These are phyloP conservation scores for Apis mellifera DNA, from an alignment of 1,140 invertebrate species.

Conservation along the genomic window Amel_HAv3.1 CM009939.2:11666501-11667000, in stretches of 20 bases:
- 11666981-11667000: constrained; percentile 55
- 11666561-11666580: not conserved
- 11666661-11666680: constrained; percentile 31
- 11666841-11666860: constrained; percentile 79
- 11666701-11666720: constrained; percentile 69
- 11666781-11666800: constrained; percentile 81
- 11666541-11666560: not conserved
- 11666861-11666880: constrained; percentile 43
- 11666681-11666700: constrained; percentile 47
- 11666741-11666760: constrained; percentile 77
- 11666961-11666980: constrained; percentile 39
- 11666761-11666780: constrained; percentile 81
- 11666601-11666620: constrained; percentile 2
- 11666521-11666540: no score
- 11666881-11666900: constrained; percentile 70
- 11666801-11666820: constrained; percentile 80
- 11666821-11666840: constrained; percentile 75
- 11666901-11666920: constrained; percentile 67
- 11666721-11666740: constrained; percentile 79
- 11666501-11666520: no score
- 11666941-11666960: constrained; percentile 67
- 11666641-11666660: constrained; percentile 27
- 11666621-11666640: not conserved
- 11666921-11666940: constrained; percentile 78
- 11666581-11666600: constrained; percentile 12